Conservation (phyloP, 2,113 vertebrate species). For the Megaceryle maxima region DNA sequence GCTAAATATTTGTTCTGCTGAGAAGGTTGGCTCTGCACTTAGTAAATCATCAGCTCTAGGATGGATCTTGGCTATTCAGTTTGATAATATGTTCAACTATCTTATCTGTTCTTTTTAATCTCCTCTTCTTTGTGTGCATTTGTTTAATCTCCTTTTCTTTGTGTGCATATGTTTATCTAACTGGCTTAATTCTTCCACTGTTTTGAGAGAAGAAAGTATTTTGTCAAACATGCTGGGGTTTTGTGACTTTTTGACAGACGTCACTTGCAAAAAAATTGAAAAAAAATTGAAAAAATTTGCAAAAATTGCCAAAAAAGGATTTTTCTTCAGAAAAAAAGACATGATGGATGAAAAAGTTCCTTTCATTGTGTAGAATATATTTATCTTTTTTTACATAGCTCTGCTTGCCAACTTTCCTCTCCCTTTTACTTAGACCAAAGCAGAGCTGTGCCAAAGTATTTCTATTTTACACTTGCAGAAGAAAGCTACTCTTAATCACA, state of each 20-base stretch:
- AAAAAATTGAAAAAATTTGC: not conserved
- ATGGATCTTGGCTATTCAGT: not conserved
- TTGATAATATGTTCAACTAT: not conserved
- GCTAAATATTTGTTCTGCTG: not conserved
- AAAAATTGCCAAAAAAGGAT: not conserved
- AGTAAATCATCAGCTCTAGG: not conserved
- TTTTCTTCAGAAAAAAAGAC: not conserved
- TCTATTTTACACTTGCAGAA: not conserved
- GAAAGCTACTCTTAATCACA: not conserved
- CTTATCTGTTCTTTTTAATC: not conserved
- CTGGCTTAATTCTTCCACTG: not conserved
- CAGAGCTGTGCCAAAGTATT: not conserved
- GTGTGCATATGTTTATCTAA: not conserved
- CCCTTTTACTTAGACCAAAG: not conserved
- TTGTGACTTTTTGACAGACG: not conserved
- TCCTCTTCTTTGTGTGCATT: fast-evolving
- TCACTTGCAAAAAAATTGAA: fast-evolving
- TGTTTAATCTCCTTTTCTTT: not conserved
- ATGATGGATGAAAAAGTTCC: not conserved
- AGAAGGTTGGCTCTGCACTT: not conserved
- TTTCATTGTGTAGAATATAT: not conserved
- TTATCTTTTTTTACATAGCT: not conserved
- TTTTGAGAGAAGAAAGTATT: not conserved
- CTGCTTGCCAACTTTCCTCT: not conserved
- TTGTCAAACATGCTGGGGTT: not conserved